Percentiles rank a stretch among this genome's conserved stretches.
These are phyloP conservation scores for Hyla sarda DNA, from an alignment of 2,113 vertebrate genomes.

Conservation along the genomic window DNA sequence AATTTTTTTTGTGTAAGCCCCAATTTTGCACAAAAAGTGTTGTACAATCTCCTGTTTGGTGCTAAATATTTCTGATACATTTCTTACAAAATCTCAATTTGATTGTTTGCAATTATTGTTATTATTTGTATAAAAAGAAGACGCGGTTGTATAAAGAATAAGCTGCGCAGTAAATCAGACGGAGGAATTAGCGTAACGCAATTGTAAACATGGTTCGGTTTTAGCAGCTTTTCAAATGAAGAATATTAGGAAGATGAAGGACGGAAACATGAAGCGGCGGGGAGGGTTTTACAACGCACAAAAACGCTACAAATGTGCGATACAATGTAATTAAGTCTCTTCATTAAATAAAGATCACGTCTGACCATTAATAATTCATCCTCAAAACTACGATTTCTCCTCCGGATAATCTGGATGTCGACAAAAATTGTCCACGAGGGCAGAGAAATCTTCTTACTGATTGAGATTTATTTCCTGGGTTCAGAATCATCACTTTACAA, in stretches of 20 bases:
- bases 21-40: no score
- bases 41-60: no score
- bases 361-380: slow-evolving; percentile 34
- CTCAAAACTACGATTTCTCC: background rate
- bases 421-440: background rate
- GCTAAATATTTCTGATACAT: no score
- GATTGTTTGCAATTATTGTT: background rate
- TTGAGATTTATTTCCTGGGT: background rate
- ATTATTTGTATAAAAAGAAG: no score
- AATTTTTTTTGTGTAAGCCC: no score
- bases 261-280: background rate
- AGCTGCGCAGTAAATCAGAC: background rate
- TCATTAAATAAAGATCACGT: slow-evolving; percentile 2
- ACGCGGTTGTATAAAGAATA: background rate
- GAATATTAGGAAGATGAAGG: background rate
- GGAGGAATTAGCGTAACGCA: background rate
- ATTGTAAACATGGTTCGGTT: background rate
- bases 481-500: no score
- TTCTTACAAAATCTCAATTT: background rate
- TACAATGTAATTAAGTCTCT: slow-evolving; percentile 23
- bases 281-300: background rate
- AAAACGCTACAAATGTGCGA: background rate
- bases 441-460: background rate
- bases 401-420: background rate
- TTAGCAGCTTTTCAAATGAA: background rate